Conservation (phyloP, 37 sponge, comb jelly and placozoan species). For the Chondrosia reniformis region DNA sequence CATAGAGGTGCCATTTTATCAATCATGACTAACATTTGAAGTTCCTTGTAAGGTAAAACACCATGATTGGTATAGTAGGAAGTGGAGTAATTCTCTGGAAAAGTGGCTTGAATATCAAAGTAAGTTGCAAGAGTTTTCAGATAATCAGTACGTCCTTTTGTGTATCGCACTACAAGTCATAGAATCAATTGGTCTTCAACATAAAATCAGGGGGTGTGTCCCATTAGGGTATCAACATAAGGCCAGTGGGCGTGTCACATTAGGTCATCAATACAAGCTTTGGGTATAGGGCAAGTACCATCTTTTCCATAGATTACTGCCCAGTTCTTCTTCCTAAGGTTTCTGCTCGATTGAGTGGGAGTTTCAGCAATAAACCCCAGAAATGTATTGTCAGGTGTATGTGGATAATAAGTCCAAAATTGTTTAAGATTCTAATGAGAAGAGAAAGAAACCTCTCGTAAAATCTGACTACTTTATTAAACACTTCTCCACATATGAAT, state of each 20-base stretch:
- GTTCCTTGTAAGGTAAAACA: constrained; percentile 32
- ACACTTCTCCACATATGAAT: too few relatives aligned
- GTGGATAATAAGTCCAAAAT: constrained; percentile 78
- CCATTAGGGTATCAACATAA: not conserved
- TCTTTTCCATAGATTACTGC: constrained; percentile 75
- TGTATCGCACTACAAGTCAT: too few relatives aligned
- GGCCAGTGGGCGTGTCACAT: too few relatives aligned
- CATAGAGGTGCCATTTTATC: not conserved
- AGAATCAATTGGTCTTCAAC: too few relatives aligned
- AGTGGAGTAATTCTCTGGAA: too few relatives aligned
- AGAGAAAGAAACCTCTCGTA: too few relatives aligned
- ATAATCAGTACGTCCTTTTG: constrained; percentile 18
- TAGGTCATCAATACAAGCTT: too few relatives aligned
- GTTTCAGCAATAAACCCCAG: constrained; percentile 57
- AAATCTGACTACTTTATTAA: too few relatives aligned
- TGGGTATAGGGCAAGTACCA: too few relatives aligned
- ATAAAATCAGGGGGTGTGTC: not conserved
- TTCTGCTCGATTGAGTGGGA: not conserved
- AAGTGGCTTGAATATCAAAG: constrained; percentile 54
- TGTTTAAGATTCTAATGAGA: constrained; percentile 46
- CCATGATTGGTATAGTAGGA: constrained; percentile 64
- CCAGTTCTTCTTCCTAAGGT: constrained; percentile 40
- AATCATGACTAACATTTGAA: constrained; percentile 27
- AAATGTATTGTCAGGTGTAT: constrained; percentile 84
- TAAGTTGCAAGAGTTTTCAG: constrained; percentile 48